Base-by-base conservation (phyloP, 30 jellyfish, hydroid and myxozoan genomes). In the Turritopsis dohrnii region DNA sequence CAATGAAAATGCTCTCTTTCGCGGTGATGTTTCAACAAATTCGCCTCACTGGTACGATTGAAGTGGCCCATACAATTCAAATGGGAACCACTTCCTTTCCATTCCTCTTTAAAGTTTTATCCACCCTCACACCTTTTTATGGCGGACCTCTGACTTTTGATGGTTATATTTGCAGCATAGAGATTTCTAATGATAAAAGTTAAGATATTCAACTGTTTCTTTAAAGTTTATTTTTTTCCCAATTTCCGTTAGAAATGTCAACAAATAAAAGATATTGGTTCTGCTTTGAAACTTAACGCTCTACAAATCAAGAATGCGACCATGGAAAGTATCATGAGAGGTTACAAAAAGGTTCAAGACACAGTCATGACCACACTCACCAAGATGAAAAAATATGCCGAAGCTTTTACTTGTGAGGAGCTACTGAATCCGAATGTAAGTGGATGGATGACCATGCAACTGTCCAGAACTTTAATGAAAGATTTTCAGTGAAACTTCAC, bases 391-490 rank as follows among this genome's bases (percentile, higher is more conserved):
- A 52, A 79, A 29, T 79, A 79, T 79, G 86, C 86, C 23, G 86
- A 52, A 21, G 54, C 27, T 1, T 79, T 79, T 53, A 79, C 86
- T 21, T 79, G 86, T 79, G 86, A 79, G 54, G 86, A 79, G 52
- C 27, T 79, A 21, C 21, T 79, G 25, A 79, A 79, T 79, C 86
- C 86, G 13, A 74, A 79, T 28, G 86, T 79, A 79, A 79, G 86
- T 69, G 9, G 22, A 23, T 7, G n/a, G n/a, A n/a, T n/a, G n/a
- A n/a, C n/a, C n/a, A n/a, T n/a, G n/a, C n/a, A n/a, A n/a, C n/a
- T n/a, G n/a, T n/a, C n/a, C 18, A 60, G 18, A 60, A 60, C 18
- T 60, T 60, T 17, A 60, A 60, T 17, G 72, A 17, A n/a, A 18
- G 72, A 60, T 60, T n/a, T n/a, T n/a, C n/a, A n/a, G n/a, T n/a